Evolutionary conservation across 2,888 invertebrate genomes (phyloP).

Genomic region (Caenorhabditis sp.): DNA sequence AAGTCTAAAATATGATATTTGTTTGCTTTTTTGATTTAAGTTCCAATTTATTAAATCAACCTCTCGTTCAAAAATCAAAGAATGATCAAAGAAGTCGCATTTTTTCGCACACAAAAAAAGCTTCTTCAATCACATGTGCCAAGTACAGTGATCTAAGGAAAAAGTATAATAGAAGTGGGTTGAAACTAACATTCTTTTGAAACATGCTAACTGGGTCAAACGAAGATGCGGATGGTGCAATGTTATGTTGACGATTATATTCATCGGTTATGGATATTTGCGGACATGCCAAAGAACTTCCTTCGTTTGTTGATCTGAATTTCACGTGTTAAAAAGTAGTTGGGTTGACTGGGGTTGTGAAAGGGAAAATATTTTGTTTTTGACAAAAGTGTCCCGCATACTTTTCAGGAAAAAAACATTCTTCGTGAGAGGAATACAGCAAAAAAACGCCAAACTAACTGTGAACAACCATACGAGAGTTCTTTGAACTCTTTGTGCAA

Average conservation of each 20-base stretch:
- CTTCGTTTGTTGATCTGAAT: slow-evolving; percentile 32
- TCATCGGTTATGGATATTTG: slow-evolving; percentile 69
- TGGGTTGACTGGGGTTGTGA: background rate
- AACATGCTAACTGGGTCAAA: slow-evolving; percentile 60
- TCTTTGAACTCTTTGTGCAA: slow-evolving; percentile 67
- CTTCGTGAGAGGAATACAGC: background rate
- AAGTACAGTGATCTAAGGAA: no score
- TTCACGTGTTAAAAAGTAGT: background rate
- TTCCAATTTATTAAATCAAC: no score
- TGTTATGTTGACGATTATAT: slow-evolving; percentile 58
- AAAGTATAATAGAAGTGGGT: background rate
- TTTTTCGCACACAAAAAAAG: no score
- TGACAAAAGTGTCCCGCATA: no score
- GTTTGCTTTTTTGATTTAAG: no score
- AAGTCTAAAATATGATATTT: no score
- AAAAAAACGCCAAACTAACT: slow-evolving; percentile 1
- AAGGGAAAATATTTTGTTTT: no score
- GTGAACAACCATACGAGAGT: slow-evolving; percentile 41
- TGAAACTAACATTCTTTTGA: slow-evolving; percentile 74
- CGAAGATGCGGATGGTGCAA: slow-evolving; percentile 49
- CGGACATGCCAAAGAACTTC: slow-evolving; percentile 49
- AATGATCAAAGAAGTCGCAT: no score
- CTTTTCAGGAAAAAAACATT: no score
- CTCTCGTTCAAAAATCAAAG: no score
- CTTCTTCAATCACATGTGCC: no score